Percentiles rank a stretch among this genome's conserved stretches.
phyloP scores from a whole-genome alignment of 2,113 vertebrate genomes.

The Azemiops feae region DNA sequence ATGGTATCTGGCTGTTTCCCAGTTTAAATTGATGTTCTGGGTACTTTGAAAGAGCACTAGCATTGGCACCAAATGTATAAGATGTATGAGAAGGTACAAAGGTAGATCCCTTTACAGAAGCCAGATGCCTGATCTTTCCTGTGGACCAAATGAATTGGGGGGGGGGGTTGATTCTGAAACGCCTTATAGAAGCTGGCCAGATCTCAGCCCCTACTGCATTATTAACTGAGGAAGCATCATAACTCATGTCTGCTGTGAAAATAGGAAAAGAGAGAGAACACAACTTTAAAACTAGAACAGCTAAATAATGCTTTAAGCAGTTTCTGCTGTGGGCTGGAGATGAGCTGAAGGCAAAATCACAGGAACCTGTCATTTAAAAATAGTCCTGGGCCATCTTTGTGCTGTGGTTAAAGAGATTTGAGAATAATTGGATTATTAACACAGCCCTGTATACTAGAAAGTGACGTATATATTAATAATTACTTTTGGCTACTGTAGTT shows the following conservation, averaged over 20 bases:
- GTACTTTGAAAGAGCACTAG: neutral
- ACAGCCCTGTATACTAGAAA: neutral
- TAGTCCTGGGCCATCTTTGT: neutral
- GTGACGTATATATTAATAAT: neutral
- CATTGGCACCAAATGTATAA: neutral
- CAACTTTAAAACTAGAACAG: neutral
- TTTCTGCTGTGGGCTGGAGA: neutral
- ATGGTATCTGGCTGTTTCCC: neutral
- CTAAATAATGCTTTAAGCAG: neutral
- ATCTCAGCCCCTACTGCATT: neutral
- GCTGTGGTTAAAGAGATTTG: neutral
- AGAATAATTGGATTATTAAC: slow-evolving; percentile 49
- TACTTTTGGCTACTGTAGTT: neutral
- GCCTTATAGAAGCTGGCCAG: neutral
- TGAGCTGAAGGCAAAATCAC: neutral
- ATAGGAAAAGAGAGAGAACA: neutral
- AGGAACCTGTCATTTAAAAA: neutral
- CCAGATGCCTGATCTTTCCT: neutral
- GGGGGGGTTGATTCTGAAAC: neutral
- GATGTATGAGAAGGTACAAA: neutral
- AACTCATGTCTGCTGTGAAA: neutral
- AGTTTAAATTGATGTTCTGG: neutral
- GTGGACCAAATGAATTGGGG: neutral
- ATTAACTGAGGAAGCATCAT: neutral
- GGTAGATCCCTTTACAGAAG: neutral